Evolutionary conservation across 1,140 invertebrate species (phyloP).

Genomic region (Drosophila pectinifera): DNA sequence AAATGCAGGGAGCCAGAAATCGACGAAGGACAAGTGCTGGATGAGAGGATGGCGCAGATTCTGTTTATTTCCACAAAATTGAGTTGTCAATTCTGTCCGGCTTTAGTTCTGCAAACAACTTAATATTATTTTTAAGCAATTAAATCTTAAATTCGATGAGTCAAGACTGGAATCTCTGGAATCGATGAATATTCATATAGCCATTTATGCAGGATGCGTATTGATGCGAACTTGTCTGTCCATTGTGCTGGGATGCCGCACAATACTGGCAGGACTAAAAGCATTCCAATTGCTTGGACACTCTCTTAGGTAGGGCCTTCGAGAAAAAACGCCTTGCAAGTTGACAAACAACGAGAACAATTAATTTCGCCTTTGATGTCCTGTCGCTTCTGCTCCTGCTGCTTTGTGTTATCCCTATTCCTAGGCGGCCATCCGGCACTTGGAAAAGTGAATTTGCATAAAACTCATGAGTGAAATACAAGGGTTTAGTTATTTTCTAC

Average conservation of each 20-base stretch:
- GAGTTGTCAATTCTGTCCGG: conserved; percentile 35
- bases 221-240: not conserved
- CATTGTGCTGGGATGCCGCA: conserved; percentile 3
- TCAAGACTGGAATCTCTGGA: not conserved
- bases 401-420: conserved; percentile 8
- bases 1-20: conserved; percentile 17
- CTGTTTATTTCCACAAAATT: conserved; percentile 51
- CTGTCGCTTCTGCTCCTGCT: not conserved
- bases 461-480: not conserved
- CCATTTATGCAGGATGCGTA: not conserved
- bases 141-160: conserved; percentile 22
- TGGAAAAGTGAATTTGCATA: not conserved
- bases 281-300: conserved; percentile 16
- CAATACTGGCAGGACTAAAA: conserved; percentile 18
- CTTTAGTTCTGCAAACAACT: conserved; percentile 18
- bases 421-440: not conserved
- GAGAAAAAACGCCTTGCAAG: conserved; percentile 31
- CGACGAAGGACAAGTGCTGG: conserved; percentile 5
- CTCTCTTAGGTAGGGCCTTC: not conserved
- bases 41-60: conserved; percentile 4
- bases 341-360: conserved; percentile 56
- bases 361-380: conserved; percentile 70
- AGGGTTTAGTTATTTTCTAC: too few species aligned
- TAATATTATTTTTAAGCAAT: conserved; percentile 31
- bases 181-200: conserved; percentile 8